A percentile compares a stretch with the other conserved stretches of the same genome.
phyloP scores from a whole-genome alignment of 2,888 invertebrate species.

The Meteorus colon region DNA sequence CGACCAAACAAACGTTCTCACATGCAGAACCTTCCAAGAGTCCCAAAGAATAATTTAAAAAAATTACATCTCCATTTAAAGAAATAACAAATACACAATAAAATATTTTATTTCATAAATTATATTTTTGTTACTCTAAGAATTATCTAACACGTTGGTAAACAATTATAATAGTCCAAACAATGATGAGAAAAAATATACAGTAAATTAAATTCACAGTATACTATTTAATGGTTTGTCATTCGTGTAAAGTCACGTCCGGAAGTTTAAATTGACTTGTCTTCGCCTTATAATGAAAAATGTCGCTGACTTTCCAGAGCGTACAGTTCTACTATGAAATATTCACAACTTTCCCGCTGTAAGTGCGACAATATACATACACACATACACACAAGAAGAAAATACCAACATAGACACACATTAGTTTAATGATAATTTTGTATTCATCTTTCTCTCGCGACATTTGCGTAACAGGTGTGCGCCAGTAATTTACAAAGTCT shows the following conservation, averaged over 20 bases:
- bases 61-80: neutral
- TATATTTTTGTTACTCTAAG: neutral
- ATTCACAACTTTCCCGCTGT: constrained; percentile 46
- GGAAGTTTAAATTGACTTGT: constrained; percentile 43
- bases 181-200: neutral
- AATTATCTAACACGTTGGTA: neutral
- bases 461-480: constrained; percentile 54
- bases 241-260: constrained; percentile 22
- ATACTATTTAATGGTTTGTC: too few species aligned
- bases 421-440: neutral
- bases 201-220: too few species aligned
- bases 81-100: neutral
- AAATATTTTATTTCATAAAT: neutral
- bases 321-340: constrained; percentile 27
- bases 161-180: neutral
- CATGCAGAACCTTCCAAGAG: constrained; percentile 35
- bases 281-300: constrained; percentile 32
- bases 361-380: constrained; percentile 8
- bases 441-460: constrained; percentile 42
- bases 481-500: constrained; percentile 44
- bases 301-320: constrained; percentile 48
- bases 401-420: neutral
- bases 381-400: constrained; percentile 13
- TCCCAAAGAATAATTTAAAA: neutral
- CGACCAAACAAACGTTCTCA: constrained; percentile 66